Evolutionary conservation across 2,113 vertebrate genomes (phyloP), one percentile per base, ranked within the genome.

Genomic region (Garra rufa): DNA sequence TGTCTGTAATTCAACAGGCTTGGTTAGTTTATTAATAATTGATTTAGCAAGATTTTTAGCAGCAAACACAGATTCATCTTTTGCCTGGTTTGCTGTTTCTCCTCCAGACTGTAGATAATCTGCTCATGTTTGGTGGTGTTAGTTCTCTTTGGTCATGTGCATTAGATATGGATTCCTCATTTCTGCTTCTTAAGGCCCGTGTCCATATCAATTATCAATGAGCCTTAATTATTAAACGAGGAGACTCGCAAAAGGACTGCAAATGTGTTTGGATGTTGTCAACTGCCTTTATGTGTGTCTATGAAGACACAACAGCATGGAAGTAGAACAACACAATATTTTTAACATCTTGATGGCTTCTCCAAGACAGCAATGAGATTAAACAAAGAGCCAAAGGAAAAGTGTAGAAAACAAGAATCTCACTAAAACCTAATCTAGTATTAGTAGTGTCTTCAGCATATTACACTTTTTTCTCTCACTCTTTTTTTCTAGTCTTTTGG

Each of bases 161-260:
- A 91, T 92, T 90, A 89, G 88, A 86, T 86, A 84, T 92, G 89
- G 89, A 90, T 88, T 59, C 89, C 89, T 85, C 89, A 87, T 89
- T 91, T 93, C 91, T 92, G 90, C 92, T 94, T 90, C 88, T 92
- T 91, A 88, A 74, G 19, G 80, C 88, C 81, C 88, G 85, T 93
- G 92, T 92, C 88, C 80, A 4, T 43, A 92, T 94, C 82, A 87
- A 93, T 93, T 92, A 93, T 91, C 90, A 84, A 93, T 91, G 90
- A 91, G 89, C 50, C 46, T 94, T 85, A 93, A 93, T 94, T 91
- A 93, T 93, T 94, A 80, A 94, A 90, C 65, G 84, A 83, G 86
- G 84, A 55, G 69, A 89, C 89, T 91, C 87, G 28, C 24, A 55
- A 26, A 76, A 82, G 61, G 71, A 57, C 63, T 65, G 80, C 52